A percentile compares a stretch with the other conserved stretches of the same genome.
Evolutionary conservation across 1,140 invertebrate species (phyloP).

Genomic region (Drosophila subpulchrella): DNA sequence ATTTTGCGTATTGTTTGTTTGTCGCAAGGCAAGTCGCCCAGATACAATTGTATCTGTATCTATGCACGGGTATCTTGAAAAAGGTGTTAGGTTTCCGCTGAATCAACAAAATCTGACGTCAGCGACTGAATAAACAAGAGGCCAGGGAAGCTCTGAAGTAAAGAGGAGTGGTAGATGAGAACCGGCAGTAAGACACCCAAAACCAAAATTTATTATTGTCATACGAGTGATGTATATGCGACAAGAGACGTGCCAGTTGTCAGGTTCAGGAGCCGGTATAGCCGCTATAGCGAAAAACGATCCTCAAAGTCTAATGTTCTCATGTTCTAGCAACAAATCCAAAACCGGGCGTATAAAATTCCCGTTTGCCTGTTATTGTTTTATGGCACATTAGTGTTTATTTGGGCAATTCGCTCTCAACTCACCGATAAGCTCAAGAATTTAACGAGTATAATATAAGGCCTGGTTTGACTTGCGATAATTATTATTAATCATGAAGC

Average conservation of each 20-base stretch:
- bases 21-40: slow-evolving; percentile 7
- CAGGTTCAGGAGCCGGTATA: slow-evolving; percentile 5
- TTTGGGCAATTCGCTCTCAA: slow-evolving; percentile 16
- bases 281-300: slow-evolving; percentile 16
- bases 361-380: slow-evolving; percentile 15
- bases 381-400: slow-evolving; percentile 33
- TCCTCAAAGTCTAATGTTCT: slow-evolving; percentile 13
- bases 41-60: slow-evolving; percentile 31
- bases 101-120: slow-evolving; percentile 52
- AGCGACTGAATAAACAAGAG: slow-evolving; percentile 37
- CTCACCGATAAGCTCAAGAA: slow-evolving; percentile 31
- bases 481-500: slow-evolving; percentile 53
- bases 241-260: slow-evolving; percentile 38
- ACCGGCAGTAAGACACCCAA: slow-evolving; percentile 19
- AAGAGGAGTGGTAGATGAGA: background rate
- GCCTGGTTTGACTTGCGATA: slow-evolving; percentile 41
- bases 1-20: slow-evolving; percentile 71
- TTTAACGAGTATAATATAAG: slow-evolving; percentile 18
- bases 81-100: slow-evolving; percentile 59
- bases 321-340: background rate
- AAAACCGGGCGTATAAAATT: slow-evolving; percentile 29
- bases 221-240: slow-evolving; percentile 22
- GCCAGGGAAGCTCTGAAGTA: background rate
- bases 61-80: slow-evolving; percentile 40
- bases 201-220: slow-evolving; percentile 34